phyloP scores from a whole-genome alignment of 2,113 vertebrate species.

The Thunnus maccoyii region DNA sequence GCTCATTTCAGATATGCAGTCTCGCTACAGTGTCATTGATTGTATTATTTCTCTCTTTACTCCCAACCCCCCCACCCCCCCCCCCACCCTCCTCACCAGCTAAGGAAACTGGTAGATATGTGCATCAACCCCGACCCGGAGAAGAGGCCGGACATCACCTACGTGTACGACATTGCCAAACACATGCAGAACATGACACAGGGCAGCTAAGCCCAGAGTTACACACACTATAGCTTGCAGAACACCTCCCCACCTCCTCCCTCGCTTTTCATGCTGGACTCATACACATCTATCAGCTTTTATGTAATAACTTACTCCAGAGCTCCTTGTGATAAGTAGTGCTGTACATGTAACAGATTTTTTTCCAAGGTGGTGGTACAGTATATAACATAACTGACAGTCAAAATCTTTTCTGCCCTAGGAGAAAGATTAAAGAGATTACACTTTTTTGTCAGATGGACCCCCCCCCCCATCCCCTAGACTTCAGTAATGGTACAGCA shows the following conservation, averaged over 20 bases:
- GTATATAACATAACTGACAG: constrained; percentile 29
- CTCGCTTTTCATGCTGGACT: constrained; percentile 69
- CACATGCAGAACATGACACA: constrained; percentile 92
- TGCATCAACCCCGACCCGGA: constrained; percentile 99
- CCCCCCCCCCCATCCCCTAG: constrained; percentile 34
- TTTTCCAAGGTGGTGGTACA: constrained; percentile 25
- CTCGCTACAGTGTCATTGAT: constrained; percentile 29
- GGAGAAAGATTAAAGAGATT: constrained; percentile 35
- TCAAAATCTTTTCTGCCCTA: constrained; percentile 24
- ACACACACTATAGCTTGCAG: constrained; percentile 53
- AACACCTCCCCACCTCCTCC: constrained; percentile 35
- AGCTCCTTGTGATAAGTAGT: constrained; percentile 48
- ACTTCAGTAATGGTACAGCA: constrained; percentile 23
- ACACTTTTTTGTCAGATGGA: constrained; percentile 19
- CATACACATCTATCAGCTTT: constrained; percentile 58
- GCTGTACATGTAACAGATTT: constrained; percentile 32
- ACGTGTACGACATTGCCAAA: constrained; percentile 95
- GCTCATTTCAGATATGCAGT: background rate
- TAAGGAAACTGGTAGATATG: constrained; percentile 96
- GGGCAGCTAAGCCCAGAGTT: constrained; percentile 85
- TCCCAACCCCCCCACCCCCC: constrained; percentile 5
- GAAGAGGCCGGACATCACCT: constrained; percentile 96
- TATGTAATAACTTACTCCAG: constrained; percentile 56
- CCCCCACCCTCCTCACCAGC: constrained; percentile 77
- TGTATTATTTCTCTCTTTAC: constrained; percentile 20